Evolutionary conservation across 64 coral and sea anemone genomes (phyloP).

Genomic region (Montipora cactus): DNA sequence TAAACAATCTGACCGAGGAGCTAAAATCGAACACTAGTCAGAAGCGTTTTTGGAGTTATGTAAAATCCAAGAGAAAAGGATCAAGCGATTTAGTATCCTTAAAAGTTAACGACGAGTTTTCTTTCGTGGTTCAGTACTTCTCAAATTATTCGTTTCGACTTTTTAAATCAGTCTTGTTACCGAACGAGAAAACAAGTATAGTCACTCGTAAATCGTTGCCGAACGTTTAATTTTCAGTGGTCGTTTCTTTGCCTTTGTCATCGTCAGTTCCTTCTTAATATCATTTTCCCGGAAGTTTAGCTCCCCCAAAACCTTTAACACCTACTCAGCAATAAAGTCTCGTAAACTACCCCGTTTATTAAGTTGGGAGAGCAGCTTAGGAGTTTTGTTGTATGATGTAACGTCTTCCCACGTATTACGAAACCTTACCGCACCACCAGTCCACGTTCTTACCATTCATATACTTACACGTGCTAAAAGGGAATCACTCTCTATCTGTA

Average conservation of each 20-base stretch:
- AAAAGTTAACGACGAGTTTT: no score
- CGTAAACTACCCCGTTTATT: background rate
- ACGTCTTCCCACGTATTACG: background rate
- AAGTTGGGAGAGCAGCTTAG: background rate
- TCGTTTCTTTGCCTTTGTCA: background rate
- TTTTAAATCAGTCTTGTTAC: background rate
- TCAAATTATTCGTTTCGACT: no score
- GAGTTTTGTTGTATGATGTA: background rate
- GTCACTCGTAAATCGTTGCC: background rate
- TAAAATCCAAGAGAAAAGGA: no score
- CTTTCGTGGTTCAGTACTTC: no score
- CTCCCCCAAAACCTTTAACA: background rate
- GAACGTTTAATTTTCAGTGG: background rate
- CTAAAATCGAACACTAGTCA: no score
- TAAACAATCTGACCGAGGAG: no score
- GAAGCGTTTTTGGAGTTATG: no score
- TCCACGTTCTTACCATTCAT: no score
- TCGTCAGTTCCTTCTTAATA: background rate
- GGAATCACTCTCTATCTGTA: background rate
- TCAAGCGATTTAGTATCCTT: no score
- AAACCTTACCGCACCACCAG: background rate
- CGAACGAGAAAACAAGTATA: background rate
- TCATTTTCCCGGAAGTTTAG: background rate
- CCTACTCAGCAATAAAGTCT: background rate
- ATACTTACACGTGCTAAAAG: background rate